Evolutionary conservation across 2,797 vertebrate species (phyloP).

Genomic region (Antrozous pallidus): DNA sequence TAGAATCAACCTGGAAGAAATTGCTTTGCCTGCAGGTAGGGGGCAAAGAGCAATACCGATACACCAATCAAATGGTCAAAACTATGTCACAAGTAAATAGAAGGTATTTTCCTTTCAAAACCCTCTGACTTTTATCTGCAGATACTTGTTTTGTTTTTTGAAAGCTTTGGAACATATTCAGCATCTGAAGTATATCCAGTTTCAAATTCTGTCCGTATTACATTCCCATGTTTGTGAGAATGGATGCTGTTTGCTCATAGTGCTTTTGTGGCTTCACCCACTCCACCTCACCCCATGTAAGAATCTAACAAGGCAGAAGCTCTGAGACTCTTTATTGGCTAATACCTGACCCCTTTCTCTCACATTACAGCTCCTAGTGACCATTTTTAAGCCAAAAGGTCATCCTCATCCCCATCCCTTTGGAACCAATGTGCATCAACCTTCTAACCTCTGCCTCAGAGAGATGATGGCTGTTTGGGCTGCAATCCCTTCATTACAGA

Average conservation of each 20-base stretch:
- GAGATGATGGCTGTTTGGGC: slow-evolving; percentile 83
- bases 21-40: slow-evolving; percentile 41
- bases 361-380: slow-evolving; percentile 84
- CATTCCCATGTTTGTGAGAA: slow-evolving; percentile 74
- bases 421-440: slow-evolving; percentile 81
- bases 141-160: slow-evolving; percentile 1
- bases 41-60: neutral
- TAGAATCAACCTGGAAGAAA: slow-evolving; percentile 53
- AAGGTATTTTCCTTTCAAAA: slow-evolving; percentile 56
- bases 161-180: slow-evolving; percentile 69
- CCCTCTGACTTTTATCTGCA: slow-evolving; percentile 1
- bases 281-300: slow-evolving; percentile 52
- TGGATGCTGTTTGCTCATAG: slow-evolving; percentile 75
- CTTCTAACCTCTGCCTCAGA: slow-evolving; percentile 83
- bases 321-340: slow-evolving; percentile 81
- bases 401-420: slow-evolving; percentile 79
- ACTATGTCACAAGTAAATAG: slow-evolving; percentile 25
- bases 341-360: slow-evolving; percentile 82
- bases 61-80: neutral
- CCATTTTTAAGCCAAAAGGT: slow-evolving; percentile 87
- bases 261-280: slow-evolving; percentile 69
- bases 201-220: slow-evolving; percentile 75
- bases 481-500: slow-evolving; percentile 86
- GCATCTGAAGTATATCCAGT: slow-evolving; percentile 72
- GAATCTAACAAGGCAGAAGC: slow-evolving; percentile 79